Conservation (phyloP, 1,140 invertebrate species). For the Elysia chlorotica region DNA sequence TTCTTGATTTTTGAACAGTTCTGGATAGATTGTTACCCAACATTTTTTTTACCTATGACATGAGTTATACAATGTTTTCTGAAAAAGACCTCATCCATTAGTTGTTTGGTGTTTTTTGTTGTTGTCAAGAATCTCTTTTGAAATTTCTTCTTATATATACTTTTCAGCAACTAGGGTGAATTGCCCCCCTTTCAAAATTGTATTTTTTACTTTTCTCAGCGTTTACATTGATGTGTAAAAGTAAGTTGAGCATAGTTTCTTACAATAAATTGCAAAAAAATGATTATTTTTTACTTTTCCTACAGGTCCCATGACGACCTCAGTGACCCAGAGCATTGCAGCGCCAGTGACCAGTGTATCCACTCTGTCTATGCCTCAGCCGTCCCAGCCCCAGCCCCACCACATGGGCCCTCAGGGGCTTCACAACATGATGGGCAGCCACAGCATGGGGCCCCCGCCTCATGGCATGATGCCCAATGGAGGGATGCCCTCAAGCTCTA, state of each 20-base stretch:
- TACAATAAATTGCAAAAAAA: no score
- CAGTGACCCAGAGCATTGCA: constrained; percentile 58
- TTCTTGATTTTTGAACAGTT: no score
- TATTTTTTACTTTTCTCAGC: not conserved
- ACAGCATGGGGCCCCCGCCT: constrained; percentile 9
- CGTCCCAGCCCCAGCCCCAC: constrained; percentile 16
- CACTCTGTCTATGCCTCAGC: constrained; percentile 27
- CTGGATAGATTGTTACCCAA: no score
- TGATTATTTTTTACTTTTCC: constrained; percentile 4
- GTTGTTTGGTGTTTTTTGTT: no score
- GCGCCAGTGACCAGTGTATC: constrained; percentile 47
- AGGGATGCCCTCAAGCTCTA: constrained; percentile 7
- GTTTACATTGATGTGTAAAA: not conserved
- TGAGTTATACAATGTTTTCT: no score
- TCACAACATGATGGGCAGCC: constrained; percentile 20
- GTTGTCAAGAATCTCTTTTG: not conserved
- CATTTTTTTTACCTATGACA: no score
- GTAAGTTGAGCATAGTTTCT: not conserved
- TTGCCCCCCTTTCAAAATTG: not conserved
- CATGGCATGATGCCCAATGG: constrained; percentile 28
- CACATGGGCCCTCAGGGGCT: constrained; percentile 21
- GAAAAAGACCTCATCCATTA: no score
- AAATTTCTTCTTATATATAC: not conserved
- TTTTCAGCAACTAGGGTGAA: not conserved
- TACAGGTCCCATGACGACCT: constrained; percentile 37